Conservation (phyloP, 2,888 invertebrate genomes). For the Nomada fucata region DNA sequence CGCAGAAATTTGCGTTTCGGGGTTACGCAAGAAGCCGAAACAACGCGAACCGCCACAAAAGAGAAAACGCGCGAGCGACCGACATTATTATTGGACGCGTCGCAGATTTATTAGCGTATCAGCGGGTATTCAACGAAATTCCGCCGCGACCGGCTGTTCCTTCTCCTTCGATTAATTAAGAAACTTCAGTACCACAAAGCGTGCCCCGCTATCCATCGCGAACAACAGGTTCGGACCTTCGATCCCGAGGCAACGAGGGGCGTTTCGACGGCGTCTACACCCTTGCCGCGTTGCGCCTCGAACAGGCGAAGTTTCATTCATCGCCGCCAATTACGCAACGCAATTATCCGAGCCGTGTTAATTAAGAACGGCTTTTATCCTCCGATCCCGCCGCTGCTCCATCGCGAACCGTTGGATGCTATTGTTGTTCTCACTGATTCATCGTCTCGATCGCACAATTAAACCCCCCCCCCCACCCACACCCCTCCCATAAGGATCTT, state of each 20-base stretch:
- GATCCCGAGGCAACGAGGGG: not conserved
- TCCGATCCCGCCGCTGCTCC: not conserved
- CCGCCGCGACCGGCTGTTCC: not conserved
- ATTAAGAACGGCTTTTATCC: conserved; percentile 31
- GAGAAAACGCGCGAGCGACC: conserved; percentile 57
- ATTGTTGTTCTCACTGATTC: conserved; percentile 25
- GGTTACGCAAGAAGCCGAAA: conserved; percentile 58
- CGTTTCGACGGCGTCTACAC: not conserved
- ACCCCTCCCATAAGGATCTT: no score
- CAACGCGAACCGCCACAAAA: conserved; percentile 49
- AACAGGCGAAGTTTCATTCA: conserved; percentile 29
- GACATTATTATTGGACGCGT: conserved; percentile 42
- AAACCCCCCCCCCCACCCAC: not conserved
- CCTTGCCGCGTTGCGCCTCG: not conserved
- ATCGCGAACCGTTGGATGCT: not conserved
- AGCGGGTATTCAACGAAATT: not conserved
- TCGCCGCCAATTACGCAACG: conserved; percentile 23
- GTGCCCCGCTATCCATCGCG: not conserved
- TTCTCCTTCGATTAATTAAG: conserved; percentile 5
- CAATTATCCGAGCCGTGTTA: conserved; percentile 19
- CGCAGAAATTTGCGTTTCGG: conserved; percentile 25
- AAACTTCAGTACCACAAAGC: not conserved
- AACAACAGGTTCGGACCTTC: not conserved
- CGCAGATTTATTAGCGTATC: conserved; percentile 44
- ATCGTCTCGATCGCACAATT: conserved; percentile 25